These are phyloP conservation scores for Numenius phaeopus DNA, from an alignment of 2,797 vertebrate genomes.

Conservation along the genomic window DNA sequence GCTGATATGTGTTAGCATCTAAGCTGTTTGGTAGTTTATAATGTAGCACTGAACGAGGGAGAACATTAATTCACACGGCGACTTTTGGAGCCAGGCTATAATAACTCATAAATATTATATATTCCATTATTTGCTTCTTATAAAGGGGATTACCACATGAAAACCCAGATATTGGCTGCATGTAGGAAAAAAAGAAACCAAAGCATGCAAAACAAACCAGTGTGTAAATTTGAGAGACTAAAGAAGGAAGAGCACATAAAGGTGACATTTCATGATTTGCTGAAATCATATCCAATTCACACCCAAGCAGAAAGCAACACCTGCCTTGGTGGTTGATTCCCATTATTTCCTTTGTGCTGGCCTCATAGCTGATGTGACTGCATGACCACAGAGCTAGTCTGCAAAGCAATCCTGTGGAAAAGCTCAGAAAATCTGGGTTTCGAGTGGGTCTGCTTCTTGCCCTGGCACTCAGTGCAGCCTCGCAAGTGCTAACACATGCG, in stretches of 20 bases:
- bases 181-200: background rate
- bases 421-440: background rate
- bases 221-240: background rate
- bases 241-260: background rate
- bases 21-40: background rate
- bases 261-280: background rate
- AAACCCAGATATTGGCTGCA: background rate
- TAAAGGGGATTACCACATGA: conserved; percentile 15
- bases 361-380: rapidly evolving
- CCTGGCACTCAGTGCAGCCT: rapidly evolving
- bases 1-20: background rate
- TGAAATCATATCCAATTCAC: background rate
- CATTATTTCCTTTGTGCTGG: background rate
- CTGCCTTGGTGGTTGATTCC: background rate
- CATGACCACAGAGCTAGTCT: background rate
- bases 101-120: conserved; percentile 56
- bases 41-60: background rate
- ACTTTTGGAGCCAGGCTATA: background rate
- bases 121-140: conserved; percentile 33
- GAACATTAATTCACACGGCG: conserved; percentile 34
- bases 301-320: background rate
- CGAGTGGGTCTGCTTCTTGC: rapidly evolving
- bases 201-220: background rate
- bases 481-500: rapidly evolving
- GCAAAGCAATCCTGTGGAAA: background rate